A percentile compares a stretch with the other conserved stretches of the same genome.
Evolutionary conservation across 2,113 vertebrate genomes (phyloP).

Genomic region (Felis chaus): DNA sequence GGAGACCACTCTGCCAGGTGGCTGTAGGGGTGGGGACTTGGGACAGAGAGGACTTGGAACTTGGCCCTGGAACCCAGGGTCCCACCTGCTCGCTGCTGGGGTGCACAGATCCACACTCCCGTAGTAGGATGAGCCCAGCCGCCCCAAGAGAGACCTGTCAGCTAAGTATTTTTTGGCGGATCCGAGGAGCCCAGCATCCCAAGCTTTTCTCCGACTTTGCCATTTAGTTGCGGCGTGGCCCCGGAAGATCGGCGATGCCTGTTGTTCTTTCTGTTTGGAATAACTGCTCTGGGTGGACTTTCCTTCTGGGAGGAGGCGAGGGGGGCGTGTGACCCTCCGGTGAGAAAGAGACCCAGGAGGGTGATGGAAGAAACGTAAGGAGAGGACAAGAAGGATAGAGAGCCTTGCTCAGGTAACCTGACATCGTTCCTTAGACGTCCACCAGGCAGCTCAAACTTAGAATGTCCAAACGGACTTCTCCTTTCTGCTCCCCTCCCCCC

Average conservation of each 20-base stretch:
- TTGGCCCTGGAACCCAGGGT: too few relatives aligned
- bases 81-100: not conserved
- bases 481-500: not conserved
- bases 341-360: not conserved
- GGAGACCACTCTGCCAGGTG: too few relatives aligned
- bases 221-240: not conserved
- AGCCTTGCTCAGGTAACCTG: not conserved
- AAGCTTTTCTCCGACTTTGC: not conserved
- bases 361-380: not conserved
- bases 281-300: not conserved
- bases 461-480: not conserved
- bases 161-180: not conserved
- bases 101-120: not conserved
- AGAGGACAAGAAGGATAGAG: not conserved
- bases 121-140: accelerated
- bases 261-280: not conserved
- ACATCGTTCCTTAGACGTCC: not conserved
- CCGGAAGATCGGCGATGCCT: accelerated
- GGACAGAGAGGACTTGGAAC: not conserved
- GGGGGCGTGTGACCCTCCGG: not conserved
- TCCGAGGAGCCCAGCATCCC: not conserved
- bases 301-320: not conserved
- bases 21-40: not conserved
- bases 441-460: not conserved
- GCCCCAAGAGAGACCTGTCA: not conserved